These are phyloP conservation scores for Talpa occidentalis DNA, from an alignment of 2,113 vertebrate genomes.

Conservation along the genomic window DNA sequence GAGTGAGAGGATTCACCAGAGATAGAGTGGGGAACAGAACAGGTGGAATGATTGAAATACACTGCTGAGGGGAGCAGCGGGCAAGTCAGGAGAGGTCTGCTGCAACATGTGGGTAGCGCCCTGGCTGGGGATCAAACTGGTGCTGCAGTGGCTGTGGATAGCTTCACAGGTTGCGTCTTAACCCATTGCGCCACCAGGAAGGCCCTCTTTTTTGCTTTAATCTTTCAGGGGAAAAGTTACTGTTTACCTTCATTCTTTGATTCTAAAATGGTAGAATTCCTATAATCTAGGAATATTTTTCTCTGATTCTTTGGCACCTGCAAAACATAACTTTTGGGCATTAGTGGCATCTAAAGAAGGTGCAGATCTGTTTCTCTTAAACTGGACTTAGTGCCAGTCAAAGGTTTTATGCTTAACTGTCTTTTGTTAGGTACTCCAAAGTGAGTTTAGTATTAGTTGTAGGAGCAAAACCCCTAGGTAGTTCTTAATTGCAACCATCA, in stretches of 20 bases:
- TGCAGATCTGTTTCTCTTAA: background rate
- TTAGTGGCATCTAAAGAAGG: background rate
- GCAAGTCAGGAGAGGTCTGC: too few species aligned
- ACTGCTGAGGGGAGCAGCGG: too few species aligned
- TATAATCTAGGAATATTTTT: background rate
- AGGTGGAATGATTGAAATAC: too few species aligned
- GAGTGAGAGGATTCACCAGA: too few species aligned
- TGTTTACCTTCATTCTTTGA: slow-evolving; percentile 23
- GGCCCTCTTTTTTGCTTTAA: background rate
- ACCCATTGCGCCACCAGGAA: too few species aligned
- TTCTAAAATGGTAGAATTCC: background rate
- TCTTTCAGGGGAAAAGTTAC: background rate
- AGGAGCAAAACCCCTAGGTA: background rate
- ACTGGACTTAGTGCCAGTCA: background rate
- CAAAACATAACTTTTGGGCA: background rate
- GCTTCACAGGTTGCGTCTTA: too few species aligned
- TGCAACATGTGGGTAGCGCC: too few species aligned
- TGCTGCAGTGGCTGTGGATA: too few species aligned
- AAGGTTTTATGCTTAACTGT: background rate
- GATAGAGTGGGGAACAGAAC: too few species aligned
- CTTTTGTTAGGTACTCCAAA: slow-evolving; percentile 25
- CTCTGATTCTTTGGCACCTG: background rate
- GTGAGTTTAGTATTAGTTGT: slow-evolving; percentile 32
- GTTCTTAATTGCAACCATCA: background rate
- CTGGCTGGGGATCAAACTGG: too few species aligned